Conservation (phyloP, 2,888 invertebrate genomes). For the Crossocerus cetratus region DNA sequence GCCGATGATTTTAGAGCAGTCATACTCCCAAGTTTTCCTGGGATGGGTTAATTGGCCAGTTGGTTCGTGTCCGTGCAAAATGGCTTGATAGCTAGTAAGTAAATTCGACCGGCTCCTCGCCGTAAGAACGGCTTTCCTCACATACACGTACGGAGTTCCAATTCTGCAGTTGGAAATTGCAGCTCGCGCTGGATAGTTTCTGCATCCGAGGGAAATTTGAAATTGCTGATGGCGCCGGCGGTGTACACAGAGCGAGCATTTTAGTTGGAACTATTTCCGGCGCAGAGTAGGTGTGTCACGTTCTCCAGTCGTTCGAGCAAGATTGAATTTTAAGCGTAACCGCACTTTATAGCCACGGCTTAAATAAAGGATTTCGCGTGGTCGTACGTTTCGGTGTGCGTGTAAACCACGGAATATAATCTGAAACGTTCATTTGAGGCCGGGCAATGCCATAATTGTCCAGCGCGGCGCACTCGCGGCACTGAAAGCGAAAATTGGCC, state of each 20-base stretch:
- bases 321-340: background rate
- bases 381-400: background rate
- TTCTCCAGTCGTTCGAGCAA: background rate
- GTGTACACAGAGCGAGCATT: too few relatives aligned
- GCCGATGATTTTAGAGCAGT: too few relatives aligned
- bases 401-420: background rate
- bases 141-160: too few relatives aligned
- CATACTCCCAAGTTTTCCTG: slow-evolving; percentile 19
- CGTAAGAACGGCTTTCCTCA: too few relatives aligned
- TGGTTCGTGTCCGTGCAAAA: too few relatives aligned
- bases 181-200: too few relatives aligned
- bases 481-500: background rate
- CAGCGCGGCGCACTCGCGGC: background rate
- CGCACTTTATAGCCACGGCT: background rate
- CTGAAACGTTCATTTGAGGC: slow-evolving; percentile 1
- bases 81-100: too few relatives aligned
- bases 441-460: background rate
- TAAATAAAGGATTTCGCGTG: background rate
- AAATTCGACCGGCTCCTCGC: too few relatives aligned
- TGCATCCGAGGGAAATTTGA: too few relatives aligned
- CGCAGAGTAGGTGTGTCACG: background rate
- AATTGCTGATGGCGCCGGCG: too few relatives aligned
- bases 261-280: too few relatives aligned
- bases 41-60: slow-evolving; percentile 7
- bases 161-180: too few relatives aligned